Conservation (phyloP, 2,113 vertebrate genomes). For the Pelobates fuscus region DNA sequence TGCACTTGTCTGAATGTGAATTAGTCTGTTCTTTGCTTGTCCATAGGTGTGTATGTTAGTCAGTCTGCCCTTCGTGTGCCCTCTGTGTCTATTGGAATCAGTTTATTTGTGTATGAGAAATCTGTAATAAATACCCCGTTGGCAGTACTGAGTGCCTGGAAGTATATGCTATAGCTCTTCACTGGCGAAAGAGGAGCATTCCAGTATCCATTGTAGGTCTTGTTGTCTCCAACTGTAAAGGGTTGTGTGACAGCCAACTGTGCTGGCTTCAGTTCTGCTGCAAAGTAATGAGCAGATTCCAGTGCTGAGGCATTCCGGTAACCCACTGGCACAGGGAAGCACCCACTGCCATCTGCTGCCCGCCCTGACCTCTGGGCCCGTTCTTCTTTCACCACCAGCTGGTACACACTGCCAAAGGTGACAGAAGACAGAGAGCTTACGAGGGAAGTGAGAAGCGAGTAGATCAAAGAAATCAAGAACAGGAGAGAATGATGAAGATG, state of each 20-base stretch:
- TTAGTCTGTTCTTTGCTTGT: too few relatives aligned
- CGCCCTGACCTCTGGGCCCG: constrained; percentile 85
- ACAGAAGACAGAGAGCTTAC: neutral
- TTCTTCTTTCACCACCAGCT: constrained; percentile 93
- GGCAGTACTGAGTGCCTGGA: constrained; percentile 93
- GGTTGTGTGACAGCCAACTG: constrained; percentile 85
- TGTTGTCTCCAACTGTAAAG: constrained; percentile 96
- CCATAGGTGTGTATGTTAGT: too few relatives aligned
- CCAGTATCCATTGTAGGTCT: constrained; percentile 96
- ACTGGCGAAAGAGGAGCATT: constrained; percentile 91
- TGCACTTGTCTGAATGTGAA: too few relatives aligned
- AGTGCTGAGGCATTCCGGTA: constrained; percentile 86
- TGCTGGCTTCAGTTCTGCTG: constrained; percentile 86
- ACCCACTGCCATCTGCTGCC: constrained; percentile 83
- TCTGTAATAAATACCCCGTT: constrained; percentile 82
- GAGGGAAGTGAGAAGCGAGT: neutral
- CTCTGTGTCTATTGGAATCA: too few relatives aligned
- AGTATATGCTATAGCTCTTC: constrained; percentile 98
- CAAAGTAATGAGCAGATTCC: constrained; percentile 90
- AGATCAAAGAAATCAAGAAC: neutral
- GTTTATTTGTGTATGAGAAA: too few relatives aligned
- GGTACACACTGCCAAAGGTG: constrained; percentile 78
- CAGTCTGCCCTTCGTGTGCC: too few relatives aligned
- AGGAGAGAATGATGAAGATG: neutral
- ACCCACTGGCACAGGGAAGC: constrained; percentile 87